Conservation (phyloP, 2,113 vertebrate species). For the Plecotus auritus region DNA sequence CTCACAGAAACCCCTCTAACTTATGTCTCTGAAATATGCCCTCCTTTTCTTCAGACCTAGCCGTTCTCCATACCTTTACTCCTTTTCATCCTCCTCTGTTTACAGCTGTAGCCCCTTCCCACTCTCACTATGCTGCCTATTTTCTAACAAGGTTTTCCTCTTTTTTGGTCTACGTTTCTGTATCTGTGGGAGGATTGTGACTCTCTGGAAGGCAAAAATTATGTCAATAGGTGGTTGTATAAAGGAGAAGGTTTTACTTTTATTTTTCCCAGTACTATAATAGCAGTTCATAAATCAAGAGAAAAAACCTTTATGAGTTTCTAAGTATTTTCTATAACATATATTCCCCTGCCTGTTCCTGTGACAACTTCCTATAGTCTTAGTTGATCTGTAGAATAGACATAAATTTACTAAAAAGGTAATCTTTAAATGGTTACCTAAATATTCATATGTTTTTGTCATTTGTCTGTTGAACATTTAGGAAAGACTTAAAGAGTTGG, state of each 20-base stretch:
- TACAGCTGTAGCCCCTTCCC: neutral
- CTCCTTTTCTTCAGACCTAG: neutral
- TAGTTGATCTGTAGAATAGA: constrained; percentile 58
- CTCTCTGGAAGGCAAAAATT: neutral
- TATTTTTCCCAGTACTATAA: neutral
- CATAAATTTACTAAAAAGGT: constrained; percentile 54
- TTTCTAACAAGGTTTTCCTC: neutral
- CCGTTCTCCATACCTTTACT: neutral
- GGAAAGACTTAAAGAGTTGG: constrained; percentile 65
- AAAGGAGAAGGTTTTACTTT: neutral
- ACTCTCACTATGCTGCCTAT: neutral
- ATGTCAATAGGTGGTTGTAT: neutral
- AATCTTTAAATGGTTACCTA: constrained; percentile 69
- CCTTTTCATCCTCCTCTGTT: neutral
- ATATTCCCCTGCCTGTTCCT: neutral
- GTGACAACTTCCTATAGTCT: constrained; percentile 55
- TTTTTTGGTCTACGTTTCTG: neutral
- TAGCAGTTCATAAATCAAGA: constrained; percentile 29
- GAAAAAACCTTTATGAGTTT: neutral
- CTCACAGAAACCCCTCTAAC: neutral
- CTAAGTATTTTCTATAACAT: constrained; percentile 61
- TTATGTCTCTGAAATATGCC: neutral
- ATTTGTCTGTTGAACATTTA: constrained; percentile 72
- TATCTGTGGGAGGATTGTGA: neutral
- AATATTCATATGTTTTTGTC: constrained; percentile 64